Percentiles rank a stretch among this genome's conserved stretches.
These are phyloP conservation scores for Drosophila burlai DNA, from an alignment of 1,140 invertebrate species.

Conservation along the genomic window DNA sequence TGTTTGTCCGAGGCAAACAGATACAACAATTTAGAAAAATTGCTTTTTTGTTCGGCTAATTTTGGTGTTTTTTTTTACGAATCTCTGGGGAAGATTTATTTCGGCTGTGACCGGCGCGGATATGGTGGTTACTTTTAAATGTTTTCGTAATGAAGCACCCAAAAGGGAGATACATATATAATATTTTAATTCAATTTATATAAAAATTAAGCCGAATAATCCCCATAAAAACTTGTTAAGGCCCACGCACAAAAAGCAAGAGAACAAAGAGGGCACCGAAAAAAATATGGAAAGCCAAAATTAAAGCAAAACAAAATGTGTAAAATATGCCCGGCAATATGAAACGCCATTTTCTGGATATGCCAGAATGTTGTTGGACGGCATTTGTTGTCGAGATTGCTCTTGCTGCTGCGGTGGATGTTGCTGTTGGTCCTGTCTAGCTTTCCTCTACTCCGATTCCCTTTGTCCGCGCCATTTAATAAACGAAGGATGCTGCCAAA, in stretches of 20 bases:
- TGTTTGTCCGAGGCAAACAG: constrained; percentile 27
- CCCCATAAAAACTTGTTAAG: constrained; percentile 45
- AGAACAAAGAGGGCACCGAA: constrained; percentile 1
- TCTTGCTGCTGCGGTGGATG: constrained; percentile 22
- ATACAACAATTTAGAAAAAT: constrained; percentile 41
- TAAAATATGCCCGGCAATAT: constrained; percentile 51
- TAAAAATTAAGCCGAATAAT: constrained; percentile 39
- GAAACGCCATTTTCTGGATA: constrained; percentile 48
- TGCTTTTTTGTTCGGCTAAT: constrained; percentile 47
- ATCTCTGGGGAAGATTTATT: constrained; percentile 27
- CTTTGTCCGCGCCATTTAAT: constrained; percentile 28
- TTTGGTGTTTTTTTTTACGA: constrained; percentile 46
- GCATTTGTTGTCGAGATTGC: constrained; percentile 11
- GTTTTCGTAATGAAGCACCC: constrained; percentile 25
- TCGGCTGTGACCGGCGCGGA: not conserved
- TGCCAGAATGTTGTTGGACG: constrained; percentile 21
- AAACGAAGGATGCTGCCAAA: constrained; percentile 32
- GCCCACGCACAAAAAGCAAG: constrained; percentile 44
- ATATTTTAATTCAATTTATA: constrained; percentile 58
- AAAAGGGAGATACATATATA: constrained; percentile 2
- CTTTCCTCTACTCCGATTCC: constrained; percentile 9
- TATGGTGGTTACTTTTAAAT: constrained; percentile 3
- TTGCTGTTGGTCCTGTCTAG: constrained; percentile 33
- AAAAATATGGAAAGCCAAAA: constrained; percentile 47
- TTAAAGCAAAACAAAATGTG: constrained; percentile 55